These are phyloP conservation scores for Melipona quadrifasciata DNA, from an alignment of 1,140 invertebrate species.

Conservation along the genomic window DNA sequence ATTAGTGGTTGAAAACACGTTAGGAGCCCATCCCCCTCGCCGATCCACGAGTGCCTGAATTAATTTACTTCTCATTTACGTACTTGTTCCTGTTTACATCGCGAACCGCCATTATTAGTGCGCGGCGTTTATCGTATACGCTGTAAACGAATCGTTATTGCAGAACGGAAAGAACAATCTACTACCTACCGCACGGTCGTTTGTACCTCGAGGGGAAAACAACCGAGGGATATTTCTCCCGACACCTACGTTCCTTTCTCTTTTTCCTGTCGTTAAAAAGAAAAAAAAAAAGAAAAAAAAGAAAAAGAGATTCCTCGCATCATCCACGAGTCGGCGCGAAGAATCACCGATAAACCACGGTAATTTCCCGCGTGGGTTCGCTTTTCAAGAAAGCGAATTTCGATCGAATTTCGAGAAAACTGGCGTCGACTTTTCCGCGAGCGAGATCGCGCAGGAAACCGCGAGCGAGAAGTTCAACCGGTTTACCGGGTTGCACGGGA, in stretches of 20 bases:
- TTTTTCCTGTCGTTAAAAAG: too few relatives aligned
- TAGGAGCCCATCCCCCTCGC: conserved; percentile 25
- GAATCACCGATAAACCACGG: background rate
- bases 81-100: conserved; percentile 31
- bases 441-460: conserved; percentile 40
- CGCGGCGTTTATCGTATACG: conserved; percentile 7
- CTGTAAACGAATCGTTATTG: background rate
- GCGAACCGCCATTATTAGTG: background rate
- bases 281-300: background rate
- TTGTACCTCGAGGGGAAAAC: background rate
- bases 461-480: conserved; percentile 45
- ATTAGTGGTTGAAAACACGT: conserved; percentile 58
- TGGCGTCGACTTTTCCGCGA: conserved; percentile 24
- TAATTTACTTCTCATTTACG: conserved; percentile 49
- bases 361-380: conserved; percentile 13
- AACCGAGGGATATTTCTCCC: too few relatives aligned
- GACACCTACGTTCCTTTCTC: background rate
- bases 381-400: background rate
- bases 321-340: background rate
- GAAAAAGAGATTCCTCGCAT: background rate
- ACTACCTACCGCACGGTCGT: background rate
- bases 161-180: background rate
- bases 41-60: conserved; percentile 31
- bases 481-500: conserved; percentile 53
- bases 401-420: conserved; percentile 3